Base-by-base conservation (phyloP, 2,888 invertebrate genomes). In the Drosophila fungiperda region DNA sequence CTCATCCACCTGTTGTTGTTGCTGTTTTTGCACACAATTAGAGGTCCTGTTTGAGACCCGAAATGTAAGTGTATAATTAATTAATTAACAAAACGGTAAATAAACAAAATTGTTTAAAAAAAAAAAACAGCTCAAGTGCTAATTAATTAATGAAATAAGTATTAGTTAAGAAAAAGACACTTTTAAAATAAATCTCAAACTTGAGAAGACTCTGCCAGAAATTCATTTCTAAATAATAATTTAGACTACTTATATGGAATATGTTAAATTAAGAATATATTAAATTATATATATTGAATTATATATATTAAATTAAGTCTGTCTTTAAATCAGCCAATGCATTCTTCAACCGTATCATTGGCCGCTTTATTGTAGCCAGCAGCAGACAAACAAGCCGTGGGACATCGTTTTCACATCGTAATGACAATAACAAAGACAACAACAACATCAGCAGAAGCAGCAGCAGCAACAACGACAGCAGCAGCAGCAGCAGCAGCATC, bases 1-100 rank as follows among this genome's bases (percentile, higher is more conserved):
- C 36, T 23, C 23, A 9, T 65, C 54, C 68, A 86, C 88, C 83
- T 83, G 89, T 83, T 83, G 80, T 58, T 59, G 12, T n/a, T 55
- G 23, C 26, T 55, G 5, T n/a, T 29, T 15, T 1, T 38, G n/a
- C 60, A 77, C 64, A 61, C 68, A 80, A 80, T 80, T 75, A 70
- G 53, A 61, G 58, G 23, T 42, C 40, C 42, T 60, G 59, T 66
- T 54, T 64, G 67, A 50, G 52, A 62, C 35, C 29, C 59, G 26
- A 58, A 64, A 61, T 54, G 49, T 65, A 60, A 32, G 38, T 54
- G 40, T 67, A 59, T 40, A 67, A 58, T 55, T 78, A 71, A 71
- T 79, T 75, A 79, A 60, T 12, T 29, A 65, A 64, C 49, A 57
- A 61, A 60, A 66, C 49, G 45, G 38, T 54, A 73, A 55, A 52